Percentiles rank a stretch among this genome's conserved stretches.
Evolutionary conservation across 1,140 invertebrate species (phyloP).

Genomic region (Euglossa dilemma): DNA sequence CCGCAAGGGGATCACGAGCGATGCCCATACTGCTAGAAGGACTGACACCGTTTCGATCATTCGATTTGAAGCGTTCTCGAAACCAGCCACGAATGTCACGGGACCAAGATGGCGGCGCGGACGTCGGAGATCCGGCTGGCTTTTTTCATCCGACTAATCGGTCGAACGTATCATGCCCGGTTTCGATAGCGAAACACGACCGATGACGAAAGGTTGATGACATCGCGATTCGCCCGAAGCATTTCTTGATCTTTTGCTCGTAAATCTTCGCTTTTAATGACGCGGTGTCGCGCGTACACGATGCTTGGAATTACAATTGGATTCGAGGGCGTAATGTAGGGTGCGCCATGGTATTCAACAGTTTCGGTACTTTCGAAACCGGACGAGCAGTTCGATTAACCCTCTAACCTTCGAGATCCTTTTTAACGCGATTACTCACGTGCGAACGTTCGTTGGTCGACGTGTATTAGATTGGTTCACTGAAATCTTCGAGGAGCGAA

Average conservation of each 20-base stretch:
- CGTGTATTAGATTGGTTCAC: too few relatives aligned
- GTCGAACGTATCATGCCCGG: neutral
- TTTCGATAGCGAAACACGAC: slow-evolving; percentile 14
- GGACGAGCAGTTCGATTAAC: neutral
- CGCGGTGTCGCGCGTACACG: too few relatives aligned
- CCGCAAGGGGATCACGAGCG: slow-evolving; percentile 7
- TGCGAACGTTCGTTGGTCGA: neutral
- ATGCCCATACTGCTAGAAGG: neutral
- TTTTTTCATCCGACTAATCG: slow-evolving; percentile 4
- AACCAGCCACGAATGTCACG: slow-evolving; percentile 21
- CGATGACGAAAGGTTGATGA: slow-evolving; percentile 44
- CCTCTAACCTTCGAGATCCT: neutral
- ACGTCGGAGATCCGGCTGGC: slow-evolving; percentile 4
- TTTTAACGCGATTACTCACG: too few relatives aligned
- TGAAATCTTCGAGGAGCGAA: neutral
- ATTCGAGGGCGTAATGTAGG: slow-evolving; percentile 11
- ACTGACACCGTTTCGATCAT: neutral
- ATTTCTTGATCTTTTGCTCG: slow-evolving; percentile 46
- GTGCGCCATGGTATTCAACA: neutral
- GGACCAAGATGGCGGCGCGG: neutral
- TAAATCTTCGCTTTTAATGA: slow-evolving; percentile 40
- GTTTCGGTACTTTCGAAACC: slow-evolving; percentile 15
- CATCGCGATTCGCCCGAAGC: slow-evolving; percentile 40
- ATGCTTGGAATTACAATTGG: slow-evolving; percentile 18
- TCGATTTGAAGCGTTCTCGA: neutral